Base-by-base conservation (phyloP, 2,797 vertebrate genomes). In the Poecilia wingei region DNA sequence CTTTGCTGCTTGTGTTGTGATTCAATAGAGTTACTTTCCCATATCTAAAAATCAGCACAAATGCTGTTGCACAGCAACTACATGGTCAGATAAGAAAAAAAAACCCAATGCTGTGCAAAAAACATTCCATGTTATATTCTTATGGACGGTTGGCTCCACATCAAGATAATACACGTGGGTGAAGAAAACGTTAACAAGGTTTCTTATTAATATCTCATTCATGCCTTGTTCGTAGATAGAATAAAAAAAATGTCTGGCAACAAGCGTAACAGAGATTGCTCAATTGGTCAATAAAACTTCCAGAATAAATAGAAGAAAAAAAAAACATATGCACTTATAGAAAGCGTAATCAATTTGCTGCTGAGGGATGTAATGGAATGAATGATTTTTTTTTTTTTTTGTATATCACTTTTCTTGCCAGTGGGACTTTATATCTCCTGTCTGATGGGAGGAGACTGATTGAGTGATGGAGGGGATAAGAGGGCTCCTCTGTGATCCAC, bases 11-110 rank as follows among this genome's bases (percentile, higher is more conserved):
- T 61, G 59, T 76, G 74, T 83, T 82, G 55, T 33, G 31, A 66
- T 43, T 69, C 5, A 6, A 69, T 10, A 41, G 36, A 68, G 2
- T 22, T n/a, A 43, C 31, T 69, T 43, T 43, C 5, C 12, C n/a
- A 4, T 39, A 28, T 51, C 36, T 75, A 41, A 78, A 59, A 85
- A 72, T 72, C 82, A 77, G 76, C 81, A 41, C 77, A 82, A 75
- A 76, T 72, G 33, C 36, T 64, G 13, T 66, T 82, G 31, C n/a
- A 61, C 22, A 59, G 45, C 0, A 49, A 61, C 68, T 13, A 0
- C 10, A 69, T 41, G 16, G 80, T 66, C 75, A 82, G 81, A 6
- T 6, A 16, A 49, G 6, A 18, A 49, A 16, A 49, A 20, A 49
- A 49, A 16, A 5, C 0, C 5, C 20, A 51, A 61, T 2, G 5